phyloP scores from a whole-genome alignment of 1,140 invertebrate genomes.

The Phortica variegata region DNA sequence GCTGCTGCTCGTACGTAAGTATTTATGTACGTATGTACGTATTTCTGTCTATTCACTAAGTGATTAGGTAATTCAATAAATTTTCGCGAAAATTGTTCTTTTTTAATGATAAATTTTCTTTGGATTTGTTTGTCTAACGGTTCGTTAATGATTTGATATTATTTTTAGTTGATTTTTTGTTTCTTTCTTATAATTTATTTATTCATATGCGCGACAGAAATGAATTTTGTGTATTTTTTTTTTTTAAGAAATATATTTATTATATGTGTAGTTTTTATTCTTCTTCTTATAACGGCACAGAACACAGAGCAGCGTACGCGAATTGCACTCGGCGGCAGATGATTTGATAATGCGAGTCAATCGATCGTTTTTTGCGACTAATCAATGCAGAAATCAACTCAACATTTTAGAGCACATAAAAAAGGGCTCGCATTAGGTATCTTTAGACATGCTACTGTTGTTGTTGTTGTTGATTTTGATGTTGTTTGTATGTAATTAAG shows the following conservation, averaged over 20 bases:
- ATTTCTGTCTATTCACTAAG: slow-evolving; percentile 17
- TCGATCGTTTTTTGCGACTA: slow-evolving; percentile 56
- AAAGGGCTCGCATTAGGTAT: slow-evolving; percentile 14
- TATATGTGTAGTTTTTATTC: background rate
- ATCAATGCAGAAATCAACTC: slow-evolving; percentile 29
- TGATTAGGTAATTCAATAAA: slow-evolving; percentile 49
- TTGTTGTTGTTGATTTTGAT: too few relatives aligned
- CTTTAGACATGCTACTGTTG: background rate
- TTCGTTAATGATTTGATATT: too few relatives aligned
- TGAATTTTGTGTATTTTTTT: slow-evolving; percentile 4
- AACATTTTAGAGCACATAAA: too few relatives aligned
- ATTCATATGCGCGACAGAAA: too few relatives aligned
- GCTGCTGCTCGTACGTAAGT: too few relatives aligned
- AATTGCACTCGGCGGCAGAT: background rate
- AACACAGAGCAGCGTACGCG: background rate
- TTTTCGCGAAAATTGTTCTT: slow-evolving; percentile 1
- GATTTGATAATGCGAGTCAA: slow-evolving; percentile 40
- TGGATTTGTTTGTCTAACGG: slow-evolving; percentile 2
- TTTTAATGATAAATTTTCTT: background rate
- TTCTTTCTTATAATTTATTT: slow-evolving; percentile 1
- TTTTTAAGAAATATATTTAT: slow-evolving; percentile 1
- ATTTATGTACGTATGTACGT: too few relatives aligned
- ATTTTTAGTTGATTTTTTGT: slow-evolving; percentile 1
- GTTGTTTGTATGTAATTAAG: background rate
- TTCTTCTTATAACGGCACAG: too few relatives aligned